Conservation (phyloP, 2,888 invertebrate species). For the Microplitis manilae region DNA sequence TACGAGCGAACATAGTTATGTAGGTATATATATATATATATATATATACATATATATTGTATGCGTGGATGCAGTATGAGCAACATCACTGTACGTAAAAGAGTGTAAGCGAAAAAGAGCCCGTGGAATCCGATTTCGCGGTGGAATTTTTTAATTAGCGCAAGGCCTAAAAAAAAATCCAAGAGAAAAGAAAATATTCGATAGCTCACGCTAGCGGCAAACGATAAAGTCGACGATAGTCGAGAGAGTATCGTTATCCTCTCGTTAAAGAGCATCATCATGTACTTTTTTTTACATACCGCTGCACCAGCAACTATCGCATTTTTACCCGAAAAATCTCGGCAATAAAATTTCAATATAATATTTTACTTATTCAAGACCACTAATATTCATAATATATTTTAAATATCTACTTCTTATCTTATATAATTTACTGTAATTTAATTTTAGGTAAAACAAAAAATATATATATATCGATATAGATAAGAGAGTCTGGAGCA, state of each 20-base stretch:
- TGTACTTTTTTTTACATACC: conserved; percentile 11
- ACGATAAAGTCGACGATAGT: conserved; percentile 18
- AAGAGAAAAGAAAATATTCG: conserved; percentile 37
- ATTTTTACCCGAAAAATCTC: conserved; percentile 2
- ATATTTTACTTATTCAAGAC: neutral
- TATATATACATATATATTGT: conserved; percentile 17
- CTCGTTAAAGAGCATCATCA: conserved; percentile 14
- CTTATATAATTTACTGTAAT: neutral
- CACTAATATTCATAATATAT: neutral
- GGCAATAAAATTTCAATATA: neutral
- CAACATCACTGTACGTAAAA: conserved; percentile 20
- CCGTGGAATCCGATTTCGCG: conserved; percentile 60
- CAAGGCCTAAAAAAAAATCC: conserved; percentile 58
- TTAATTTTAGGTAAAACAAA: too few relatives aligned
- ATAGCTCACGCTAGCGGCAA: conserved; percentile 14
- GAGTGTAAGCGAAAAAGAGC: conserved; percentile 14
- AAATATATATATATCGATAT: too few relatives aligned
- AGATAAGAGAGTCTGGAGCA: too few relatives aligned
- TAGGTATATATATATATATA: conserved; percentile 16
- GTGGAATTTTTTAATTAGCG: conserved; percentile 69
- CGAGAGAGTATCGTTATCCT: conserved; percentile 22
- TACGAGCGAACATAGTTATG: conserved; percentile 39
- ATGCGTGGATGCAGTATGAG: conserved; percentile 15
- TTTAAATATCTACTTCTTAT: neutral
- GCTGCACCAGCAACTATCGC: neutral